Conservation (phyloP, 2,797 vertebrate genomes). For the Emys orbicularis region DNA sequence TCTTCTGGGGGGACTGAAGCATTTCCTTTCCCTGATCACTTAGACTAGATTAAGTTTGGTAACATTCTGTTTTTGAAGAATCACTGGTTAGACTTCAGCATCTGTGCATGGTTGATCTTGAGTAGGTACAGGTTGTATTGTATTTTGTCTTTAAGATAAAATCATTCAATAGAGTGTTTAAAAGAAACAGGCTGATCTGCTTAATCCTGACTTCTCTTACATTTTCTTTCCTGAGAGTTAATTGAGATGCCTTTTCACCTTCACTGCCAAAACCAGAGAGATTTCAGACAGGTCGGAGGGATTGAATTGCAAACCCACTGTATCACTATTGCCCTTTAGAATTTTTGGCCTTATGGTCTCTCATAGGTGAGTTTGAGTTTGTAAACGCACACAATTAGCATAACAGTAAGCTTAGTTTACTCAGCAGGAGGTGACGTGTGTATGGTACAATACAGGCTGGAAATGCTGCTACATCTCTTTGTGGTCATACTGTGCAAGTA, state of each 20-base stretch:
- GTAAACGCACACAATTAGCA: neutral
- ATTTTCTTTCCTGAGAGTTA: neutral
- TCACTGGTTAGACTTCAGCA: neutral
- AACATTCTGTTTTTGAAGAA: slow-evolving; percentile 3
- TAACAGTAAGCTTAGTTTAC: neutral
- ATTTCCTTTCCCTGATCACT: neutral
- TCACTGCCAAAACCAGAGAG: slow-evolving; percentile 8
- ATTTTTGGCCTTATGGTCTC: neutral
- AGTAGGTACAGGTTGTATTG: neutral
- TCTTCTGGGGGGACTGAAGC: neutral
- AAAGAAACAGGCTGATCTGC: slow-evolving; percentile 17
- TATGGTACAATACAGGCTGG: neutral
- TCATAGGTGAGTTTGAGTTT: neutral
- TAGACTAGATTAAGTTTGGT: neutral
- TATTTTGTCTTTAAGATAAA: slow-evolving; percentile 47
- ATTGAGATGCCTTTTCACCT: slow-evolving; percentile 6
- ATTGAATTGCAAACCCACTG: neutral
- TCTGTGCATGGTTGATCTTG: neutral
- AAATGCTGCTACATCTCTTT: neutral
- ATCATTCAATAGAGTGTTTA: slow-evolving; percentile 22
- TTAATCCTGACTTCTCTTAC: slow-evolving; percentile 24
- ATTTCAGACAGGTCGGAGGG: neutral
- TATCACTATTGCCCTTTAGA: neutral
- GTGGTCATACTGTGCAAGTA: too few species aligned
- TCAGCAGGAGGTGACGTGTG: neutral